Percentiles rank a stretch among this genome's conserved stretches.
These are phyloP conservation scores for Zophobas atratus DNA, from an alignment of 1,140 invertebrate species.

Conservation along the genomic window DNA sequence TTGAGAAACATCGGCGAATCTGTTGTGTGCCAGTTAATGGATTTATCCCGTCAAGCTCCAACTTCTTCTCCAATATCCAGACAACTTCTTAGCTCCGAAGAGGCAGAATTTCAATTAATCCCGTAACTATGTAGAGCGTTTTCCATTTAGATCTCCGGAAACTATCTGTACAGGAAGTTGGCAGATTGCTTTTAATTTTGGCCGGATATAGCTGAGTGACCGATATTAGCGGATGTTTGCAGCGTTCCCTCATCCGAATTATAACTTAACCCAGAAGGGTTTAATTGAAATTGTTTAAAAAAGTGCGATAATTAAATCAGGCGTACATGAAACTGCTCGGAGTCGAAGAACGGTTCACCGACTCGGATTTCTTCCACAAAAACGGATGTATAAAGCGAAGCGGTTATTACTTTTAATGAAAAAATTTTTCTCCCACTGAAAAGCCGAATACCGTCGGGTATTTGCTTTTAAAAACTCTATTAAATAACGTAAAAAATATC, in stretches of 20 bases:
- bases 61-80: too few relatives aligned
- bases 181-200: conserved; percentile 40
- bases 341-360: too few relatives aligned
- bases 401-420: conserved; percentile 2
- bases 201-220: conserved; percentile 30
- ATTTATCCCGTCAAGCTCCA: too few relatives aligned
- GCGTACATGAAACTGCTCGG: neutral
- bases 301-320: neutral
- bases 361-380: neutral
- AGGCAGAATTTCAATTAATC: conserved; percentile 22
- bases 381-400: neutral
- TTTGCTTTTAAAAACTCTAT: conserved; percentile 5
- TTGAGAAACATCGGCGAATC: too few relatives aligned
- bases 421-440: neutral
- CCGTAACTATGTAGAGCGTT: conserved; percentile 14
- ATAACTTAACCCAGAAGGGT: conserved; percentile 3
- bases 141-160: conserved; percentile 34
- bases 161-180: conserved; percentile 41
- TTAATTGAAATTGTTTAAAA: neutral
- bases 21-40: too few relatives aligned
- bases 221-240: conserved; percentile 38
- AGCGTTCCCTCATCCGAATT: neutral
- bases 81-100: too few relatives aligned
- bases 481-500: conserved; percentile 1
- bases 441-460: neutral